Conservation (phyloP, 1,140 invertebrate species). For the Dreissena polymorpha region DNA sequence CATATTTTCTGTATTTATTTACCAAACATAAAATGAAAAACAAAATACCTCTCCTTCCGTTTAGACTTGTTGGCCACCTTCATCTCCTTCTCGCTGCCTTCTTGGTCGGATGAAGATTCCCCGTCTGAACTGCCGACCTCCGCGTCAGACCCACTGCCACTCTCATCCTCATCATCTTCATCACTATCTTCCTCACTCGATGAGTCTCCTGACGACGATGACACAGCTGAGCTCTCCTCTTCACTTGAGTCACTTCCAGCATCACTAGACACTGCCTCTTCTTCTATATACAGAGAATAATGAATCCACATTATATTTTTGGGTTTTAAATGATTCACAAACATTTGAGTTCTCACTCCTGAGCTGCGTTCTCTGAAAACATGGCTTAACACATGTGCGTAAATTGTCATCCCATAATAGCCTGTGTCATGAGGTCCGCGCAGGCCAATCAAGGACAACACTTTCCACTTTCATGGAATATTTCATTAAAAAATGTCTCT, state of each 20-base stretch:
- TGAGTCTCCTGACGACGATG: constrained; percentile 7
- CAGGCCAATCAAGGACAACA: no score
- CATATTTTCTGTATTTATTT: no score
- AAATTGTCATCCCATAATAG: no score
- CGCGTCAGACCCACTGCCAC: constrained; percentile 56
- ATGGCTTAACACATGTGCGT: no score
- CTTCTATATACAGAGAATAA: constrained; percentile 19
- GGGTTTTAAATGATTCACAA: neutral
- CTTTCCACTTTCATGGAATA: no score
- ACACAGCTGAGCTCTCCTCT: neutral
- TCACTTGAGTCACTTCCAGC: constrained; percentile 24
- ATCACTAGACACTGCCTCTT: constrained; percentile 44
- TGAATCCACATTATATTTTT: neutral
- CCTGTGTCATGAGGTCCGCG: no score
- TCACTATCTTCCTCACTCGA: constrained; percentile 42
- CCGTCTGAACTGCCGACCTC: constrained; percentile 29
- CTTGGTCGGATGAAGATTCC: constrained; percentile 59
- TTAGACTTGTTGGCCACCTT: no score
- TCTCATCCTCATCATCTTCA: constrained; percentile 63
- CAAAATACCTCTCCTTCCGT: no score
- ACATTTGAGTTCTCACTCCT: no score
- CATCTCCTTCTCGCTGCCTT: constrained; percentile 61
- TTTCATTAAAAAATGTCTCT: no score
- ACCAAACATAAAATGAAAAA: no score
- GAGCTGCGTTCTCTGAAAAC: no score